Conservation (phyloP, 2,113 vertebrate species). For the Arothron firmamentum region DNA sequence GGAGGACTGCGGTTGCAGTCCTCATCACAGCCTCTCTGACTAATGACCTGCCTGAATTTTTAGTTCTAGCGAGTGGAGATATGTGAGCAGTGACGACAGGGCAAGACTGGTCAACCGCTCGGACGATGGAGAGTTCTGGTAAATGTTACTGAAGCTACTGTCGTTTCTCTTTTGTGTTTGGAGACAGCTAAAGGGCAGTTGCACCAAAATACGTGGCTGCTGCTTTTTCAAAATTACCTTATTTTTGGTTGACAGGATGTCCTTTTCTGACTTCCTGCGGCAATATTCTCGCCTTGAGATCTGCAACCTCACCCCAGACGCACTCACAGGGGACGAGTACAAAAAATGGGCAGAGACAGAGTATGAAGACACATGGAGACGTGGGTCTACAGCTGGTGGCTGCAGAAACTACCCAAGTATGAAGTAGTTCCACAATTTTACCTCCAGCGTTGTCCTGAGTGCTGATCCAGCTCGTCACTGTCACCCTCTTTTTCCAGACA, state of each 20-base stretch:
- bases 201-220: background rate
- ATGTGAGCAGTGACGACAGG: conserved; percentile 64
- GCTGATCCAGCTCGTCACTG: background rate
- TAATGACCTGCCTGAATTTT: background rate
- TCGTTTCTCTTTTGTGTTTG: background rate
- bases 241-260: conserved; percentile 78
- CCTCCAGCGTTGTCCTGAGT: background rate
- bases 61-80: conserved; percentile 80
- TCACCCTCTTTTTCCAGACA: conserved; percentile 49
- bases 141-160: background rate
- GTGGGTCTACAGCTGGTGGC: conserved; percentile 85
- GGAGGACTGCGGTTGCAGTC: background rate
- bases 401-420: conserved; percentile 87
- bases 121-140: conserved; percentile 87
- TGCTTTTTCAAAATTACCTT: background rate
- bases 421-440: background rate
- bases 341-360: conserved; percentile 85
- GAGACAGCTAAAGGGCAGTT: background rate
- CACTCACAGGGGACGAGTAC: conserved; percentile 73
- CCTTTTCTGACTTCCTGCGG: conserved; percentile 83
- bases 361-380: conserved; percentile 85
- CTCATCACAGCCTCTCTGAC: background rate
- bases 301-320: conserved; percentile 91
- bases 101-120: conserved; percentile 69
- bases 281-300: conserved; percentile 89